Evolutionary conservation across 1,140 invertebrate species (phyloP).

Genomic region (Drosophila gunungcola): DNA sequence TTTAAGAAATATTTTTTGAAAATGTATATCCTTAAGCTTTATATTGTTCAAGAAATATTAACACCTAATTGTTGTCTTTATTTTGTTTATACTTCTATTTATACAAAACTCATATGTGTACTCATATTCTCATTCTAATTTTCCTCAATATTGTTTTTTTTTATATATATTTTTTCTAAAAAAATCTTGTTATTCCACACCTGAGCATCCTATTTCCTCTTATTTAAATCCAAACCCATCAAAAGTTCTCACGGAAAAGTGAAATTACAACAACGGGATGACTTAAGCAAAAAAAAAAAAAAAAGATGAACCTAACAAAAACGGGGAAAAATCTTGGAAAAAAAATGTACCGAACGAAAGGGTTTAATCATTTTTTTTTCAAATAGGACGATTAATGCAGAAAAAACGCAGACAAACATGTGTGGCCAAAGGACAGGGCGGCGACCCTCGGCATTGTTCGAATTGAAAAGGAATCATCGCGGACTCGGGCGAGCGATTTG

Average conservation of each 20-base stretch:
- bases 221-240: not conserved
- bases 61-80: too few relatives aligned
- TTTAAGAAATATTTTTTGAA: too few relatives aligned
- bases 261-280: slow-evolving; percentile 75
- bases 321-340: slow-evolving; percentile 74
- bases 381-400: slow-evolving; percentile 73
- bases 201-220: slow-evolving; percentile 14
- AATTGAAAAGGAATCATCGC: slow-evolving; percentile 77
- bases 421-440: slow-evolving; percentile 72
- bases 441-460: slow-evolving; percentile 75
- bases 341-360: slow-evolving; percentile 66
- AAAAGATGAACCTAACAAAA: slow-evolving; percentile 47
- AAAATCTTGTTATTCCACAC: slow-evolving; percentile 5
- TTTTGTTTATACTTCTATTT: too few relatives aligned
- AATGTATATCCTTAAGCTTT: too few relatives aligned
- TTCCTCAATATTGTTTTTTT: not conserved
- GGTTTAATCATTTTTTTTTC: slow-evolving; percentile 81
- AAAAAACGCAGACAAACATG: slow-evolving; percentile 76
- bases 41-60: too few relatives aligned
- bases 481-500: slow-evolving; percentile 66
- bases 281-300: slow-evolving; percentile 58
- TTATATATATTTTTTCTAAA: not conserved
- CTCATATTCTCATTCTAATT: too few relatives aligned
- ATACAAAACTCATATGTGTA: too few relatives aligned
- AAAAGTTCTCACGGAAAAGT: slow-evolving; percentile 79